phyloP scores from a whole-genome alignment of 1,140 invertebrate genomes.

The Drosophila pectinifera region DNA sequence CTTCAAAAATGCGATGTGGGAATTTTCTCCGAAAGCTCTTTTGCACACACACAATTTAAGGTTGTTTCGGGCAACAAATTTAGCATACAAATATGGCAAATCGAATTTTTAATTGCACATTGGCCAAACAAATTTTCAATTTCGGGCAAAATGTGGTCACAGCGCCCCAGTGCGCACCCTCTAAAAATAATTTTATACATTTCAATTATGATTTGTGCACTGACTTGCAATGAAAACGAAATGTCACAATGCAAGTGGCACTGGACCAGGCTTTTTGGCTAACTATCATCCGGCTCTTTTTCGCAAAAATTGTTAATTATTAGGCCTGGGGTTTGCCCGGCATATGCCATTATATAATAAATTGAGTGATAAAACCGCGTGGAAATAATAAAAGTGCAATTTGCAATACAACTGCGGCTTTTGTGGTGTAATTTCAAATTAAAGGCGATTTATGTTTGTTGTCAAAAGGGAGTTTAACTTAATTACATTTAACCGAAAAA shows the following conservation, averaged over 20 bases:
- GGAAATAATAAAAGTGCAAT: slow-evolving; percentile 40
- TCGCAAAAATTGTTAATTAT: slow-evolving; percentile 48
- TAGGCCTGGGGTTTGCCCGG: not conserved
- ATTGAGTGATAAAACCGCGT: slow-evolving; percentile 57
- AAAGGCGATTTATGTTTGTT: slow-evolving; percentile 2
- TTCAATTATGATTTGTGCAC: slow-evolving; percentile 37
- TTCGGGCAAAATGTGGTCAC: slow-evolving; percentile 33
- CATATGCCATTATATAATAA: slow-evolving; percentile 41
- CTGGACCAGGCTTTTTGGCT: slow-evolving; percentile 18
- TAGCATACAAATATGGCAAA: slow-evolving; percentile 51
- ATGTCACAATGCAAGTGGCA: slow-evolving; percentile 5
- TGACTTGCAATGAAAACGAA: slow-evolving; percentile 26
- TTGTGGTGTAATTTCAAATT: slow-evolving; percentile 6
- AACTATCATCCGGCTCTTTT: slow-evolving; percentile 7
- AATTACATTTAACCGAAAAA: not conserved
- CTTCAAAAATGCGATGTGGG: slow-evolving; percentile 18
- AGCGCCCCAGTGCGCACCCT: not conserved
- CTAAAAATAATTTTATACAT: slow-evolving; percentile 27
- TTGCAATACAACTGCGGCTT: slow-evolving; percentile 11
- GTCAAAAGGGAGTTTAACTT: not conserved
- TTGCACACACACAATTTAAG: slow-evolving; percentile 1
- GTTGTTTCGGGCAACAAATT: slow-evolving; percentile 22
- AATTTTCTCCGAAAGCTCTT: slow-evolving; percentile 11
- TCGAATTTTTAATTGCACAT: slow-evolving; percentile 59
- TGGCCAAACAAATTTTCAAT: slow-evolving; percentile 56